Conservation (phyloP, 2,888 invertebrate species). For the Thysanoteuthis rhombus region DNA sequence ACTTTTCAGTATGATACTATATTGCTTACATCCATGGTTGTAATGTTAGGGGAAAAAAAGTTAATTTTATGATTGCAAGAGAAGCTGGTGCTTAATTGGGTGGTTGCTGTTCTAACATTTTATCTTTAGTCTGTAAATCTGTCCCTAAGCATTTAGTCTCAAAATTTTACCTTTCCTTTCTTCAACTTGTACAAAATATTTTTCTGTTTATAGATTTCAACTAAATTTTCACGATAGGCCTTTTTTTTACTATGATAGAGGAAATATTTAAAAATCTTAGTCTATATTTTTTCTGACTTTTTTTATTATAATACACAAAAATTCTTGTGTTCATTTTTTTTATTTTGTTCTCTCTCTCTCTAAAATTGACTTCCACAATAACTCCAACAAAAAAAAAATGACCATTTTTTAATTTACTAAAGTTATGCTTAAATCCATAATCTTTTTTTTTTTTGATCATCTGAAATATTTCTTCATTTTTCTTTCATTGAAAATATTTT, state of each 20-base stretch:
- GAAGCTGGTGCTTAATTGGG: background rate
- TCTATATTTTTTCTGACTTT: too few relatives aligned
- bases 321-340: too few relatives aligned
- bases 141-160: background rate
- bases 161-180: background rate
- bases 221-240: background rate
- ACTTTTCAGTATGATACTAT: background rate
- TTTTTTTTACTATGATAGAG: background rate
- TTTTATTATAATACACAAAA: too few relatives aligned
- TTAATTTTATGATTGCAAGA: background rate
- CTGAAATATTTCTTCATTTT: background rate
- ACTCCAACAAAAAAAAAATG: background rate
- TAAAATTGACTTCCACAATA: background rate
- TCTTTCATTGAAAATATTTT: background rate
- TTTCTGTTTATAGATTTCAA: background rate
- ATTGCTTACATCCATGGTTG: background rate
- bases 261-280: background rate
- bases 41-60: background rate
- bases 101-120: background rate
- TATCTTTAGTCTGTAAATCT: background rate
- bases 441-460: too few relatives aligned
- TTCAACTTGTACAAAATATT: background rate
- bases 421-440: background rate
- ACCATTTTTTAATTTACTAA: background rate
- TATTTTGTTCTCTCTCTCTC: background rate